Evolutionary conservation across 64 coral and sea anemone genomes (phyloP), one percentile per base, ranked within the genome.

Genomic region (Montipora cactus): DNA sequence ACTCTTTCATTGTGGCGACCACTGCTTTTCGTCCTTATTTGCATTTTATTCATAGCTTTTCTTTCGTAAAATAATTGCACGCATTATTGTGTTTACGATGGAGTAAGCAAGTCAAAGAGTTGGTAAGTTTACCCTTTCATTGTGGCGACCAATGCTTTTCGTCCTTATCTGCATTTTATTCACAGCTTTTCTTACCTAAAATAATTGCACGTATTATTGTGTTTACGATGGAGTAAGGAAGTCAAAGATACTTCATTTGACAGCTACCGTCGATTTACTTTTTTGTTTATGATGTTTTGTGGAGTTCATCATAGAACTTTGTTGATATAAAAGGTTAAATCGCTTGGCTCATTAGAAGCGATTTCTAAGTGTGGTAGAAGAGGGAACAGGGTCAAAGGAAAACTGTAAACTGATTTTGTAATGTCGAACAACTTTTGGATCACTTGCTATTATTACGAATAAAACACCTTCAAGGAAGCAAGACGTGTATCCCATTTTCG

Each of bases 141-240:
- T 71, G 22, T 81, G 46, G 44, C 82, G 82, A 86, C 82, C 82
- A 19, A 46, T 72, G 82, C 50, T 62, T 47, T 72, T 52, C 50
- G 11, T 22, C 19, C 44, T 86, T 7, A 86, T 86, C 71, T 86
- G 82, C 82, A 71, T 86, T 86, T 86, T 71, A n/a, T 80, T 19
- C 76, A 50, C 25, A 14, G 22, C 37, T 68, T 90, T 67, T 7
- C 59, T 44, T 80, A 11, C 46, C 49, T 86, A 59, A 86, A 50
- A 86, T 51, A 70, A 71, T 70, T 50, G 45, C 12, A 72, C 6
- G 44, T 3, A 45, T 12, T 8, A 7, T 28, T 84, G 15, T 7
- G 47, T 86, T 71, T 18, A 47, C 47, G 22, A 2, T 71, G 66
- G 67, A 86, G n/a, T 49, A 11, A 49, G 44, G 16, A 50, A 71